Base-by-base conservation (phyloP, 2,113 vertebrate genomes). In the Aphyosemion australe region DNA sequence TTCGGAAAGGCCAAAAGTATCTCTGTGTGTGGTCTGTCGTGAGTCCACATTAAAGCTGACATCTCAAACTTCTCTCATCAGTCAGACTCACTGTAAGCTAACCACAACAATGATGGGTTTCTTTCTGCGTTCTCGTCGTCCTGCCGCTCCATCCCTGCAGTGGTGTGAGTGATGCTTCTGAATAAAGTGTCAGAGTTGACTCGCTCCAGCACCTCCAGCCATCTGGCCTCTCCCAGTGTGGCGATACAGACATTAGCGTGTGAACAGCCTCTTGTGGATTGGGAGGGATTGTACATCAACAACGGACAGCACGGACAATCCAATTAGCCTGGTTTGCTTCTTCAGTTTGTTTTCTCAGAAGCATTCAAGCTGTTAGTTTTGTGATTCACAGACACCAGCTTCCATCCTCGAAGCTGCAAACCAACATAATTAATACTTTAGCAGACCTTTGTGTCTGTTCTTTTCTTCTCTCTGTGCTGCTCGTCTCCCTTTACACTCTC, bases 181-280 rank as follows among this genome's bases (percentile, higher is more conserved):
- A 43, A 59, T 10, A 53, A 65, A 65, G 16, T 76, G 76, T 80
- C 65, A 68, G 53, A 55, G 47, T 58, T 68, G 66, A 78, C 55
- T 60, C 54, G 57, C 61, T 66, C 20, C 48, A 51, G 69, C 64
- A 48, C 53, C 64, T 50, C 15, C 14, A 63, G 72, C 84, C 78
- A 79, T 79, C 71, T 84, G 83, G 73, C 80, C 75, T 82, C 61
- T 31, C 64, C 26, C 41, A 1, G 65, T 14, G 55, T 8, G 49
- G 63, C 21, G 74, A 81, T 69, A 59, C 39, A 75, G 78, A 78
- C 81, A 69, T 65, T 45, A 64, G 70, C 49, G 56, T 71, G 72
- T 53, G 68, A 86, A 87, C 76, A 80, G 63, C 55, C 78, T 74
- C 65, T 70, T 20, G 63, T 71, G 69, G 78, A 70, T 82, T 74